Evolutionary conservation across 1,140 invertebrate species (phyloP).

Genomic region (Pinna nobilis): DNA sequence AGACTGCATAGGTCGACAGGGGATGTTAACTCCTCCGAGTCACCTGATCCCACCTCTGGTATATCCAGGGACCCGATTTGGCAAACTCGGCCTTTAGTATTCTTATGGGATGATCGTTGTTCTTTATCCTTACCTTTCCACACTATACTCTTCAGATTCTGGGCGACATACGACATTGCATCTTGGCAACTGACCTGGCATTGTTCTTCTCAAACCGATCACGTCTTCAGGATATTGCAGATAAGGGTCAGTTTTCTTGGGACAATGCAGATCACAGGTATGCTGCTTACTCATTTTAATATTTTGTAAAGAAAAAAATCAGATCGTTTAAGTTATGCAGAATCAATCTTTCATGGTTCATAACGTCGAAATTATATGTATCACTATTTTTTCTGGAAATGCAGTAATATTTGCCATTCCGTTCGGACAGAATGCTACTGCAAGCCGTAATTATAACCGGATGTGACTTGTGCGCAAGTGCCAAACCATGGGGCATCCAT

Average conservation of each 20-base stretch:
- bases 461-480: slow-evolving; percentile 87
- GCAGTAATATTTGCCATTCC: too few species aligned
- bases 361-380: too few species aligned
- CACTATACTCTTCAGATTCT: slow-evolving; percentile 79
- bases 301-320: too few species aligned
- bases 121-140: slow-evolving; percentile 10
- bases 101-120: neutral
- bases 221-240: slow-evolving; percentile 79
- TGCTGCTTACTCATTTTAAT: too few species aligned
- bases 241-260: slow-evolving; percentile 80
- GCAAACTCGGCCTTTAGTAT: too few species aligned
- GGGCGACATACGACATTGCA: slow-evolving; percentile 85
- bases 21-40: too few species aligned
- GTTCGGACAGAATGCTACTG: slow-evolving; percentile 70
- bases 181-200: slow-evolving; percentile 88
- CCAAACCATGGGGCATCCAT: slow-evolving; percentile 91
- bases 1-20: too few species aligned
- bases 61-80: too few species aligned
- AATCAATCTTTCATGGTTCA: too few species aligned
- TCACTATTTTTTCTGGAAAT: too few species aligned
- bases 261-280: slow-evolving; percentile 80
- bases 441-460: slow-evolving; percentile 88
- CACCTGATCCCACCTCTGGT: too few species aligned
- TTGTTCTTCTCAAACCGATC: slow-evolving; percentile 86
- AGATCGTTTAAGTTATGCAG: too few species aligned